These are phyloP conservation scores for Aethes cnicana DNA, from an alignment of 2,888 invertebrate genomes.

Conservation along the genomic window DNA sequence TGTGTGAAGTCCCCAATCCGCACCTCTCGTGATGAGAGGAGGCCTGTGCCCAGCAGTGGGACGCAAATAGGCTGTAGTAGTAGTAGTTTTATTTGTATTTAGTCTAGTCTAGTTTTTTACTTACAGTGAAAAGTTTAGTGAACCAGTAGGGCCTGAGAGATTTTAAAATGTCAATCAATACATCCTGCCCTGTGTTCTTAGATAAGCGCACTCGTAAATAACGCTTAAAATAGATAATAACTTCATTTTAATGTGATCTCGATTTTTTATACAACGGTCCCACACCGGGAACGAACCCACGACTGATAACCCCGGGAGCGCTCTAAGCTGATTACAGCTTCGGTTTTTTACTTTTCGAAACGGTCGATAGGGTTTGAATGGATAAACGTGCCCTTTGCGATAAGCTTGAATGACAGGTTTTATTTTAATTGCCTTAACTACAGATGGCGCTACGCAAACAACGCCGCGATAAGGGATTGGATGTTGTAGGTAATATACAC, in stretches of 20 bases:
- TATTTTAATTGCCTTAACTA: constrained; percentile 28
- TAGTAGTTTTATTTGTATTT: too few species aligned
- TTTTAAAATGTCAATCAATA: background rate
- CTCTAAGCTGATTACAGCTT: constrained; percentile 52
- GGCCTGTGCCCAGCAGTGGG: too few species aligned
- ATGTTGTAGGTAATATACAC: background rate
- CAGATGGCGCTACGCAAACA: constrained; percentile 24
- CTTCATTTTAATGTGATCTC: constrained; percentile 26
- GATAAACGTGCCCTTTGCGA: constrained; percentile 24
- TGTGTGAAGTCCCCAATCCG: too few species aligned
- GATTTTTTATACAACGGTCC: constrained; percentile 34
- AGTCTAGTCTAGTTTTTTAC: too few species aligned
- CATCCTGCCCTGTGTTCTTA: background rate
- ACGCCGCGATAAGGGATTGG: constrained; percentile 13
- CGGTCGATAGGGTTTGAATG: constrained; percentile 27
- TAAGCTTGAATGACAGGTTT: constrained; percentile 34
- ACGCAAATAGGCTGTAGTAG: too few species aligned
- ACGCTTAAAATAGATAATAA: constrained; percentile 27
- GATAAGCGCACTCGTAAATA: constrained; percentile 28
- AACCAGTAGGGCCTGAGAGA: too few species aligned
- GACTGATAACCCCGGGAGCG: constrained; percentile 48
- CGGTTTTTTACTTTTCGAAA: constrained; percentile 33
- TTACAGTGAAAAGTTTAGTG: too few species aligned
- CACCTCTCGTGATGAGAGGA: too few species aligned
- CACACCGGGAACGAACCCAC: constrained; percentile 36